phyloP scores from a whole-genome alignment of 2,888 invertebrate genomes.

The Parthenolecanium corni region DNA sequence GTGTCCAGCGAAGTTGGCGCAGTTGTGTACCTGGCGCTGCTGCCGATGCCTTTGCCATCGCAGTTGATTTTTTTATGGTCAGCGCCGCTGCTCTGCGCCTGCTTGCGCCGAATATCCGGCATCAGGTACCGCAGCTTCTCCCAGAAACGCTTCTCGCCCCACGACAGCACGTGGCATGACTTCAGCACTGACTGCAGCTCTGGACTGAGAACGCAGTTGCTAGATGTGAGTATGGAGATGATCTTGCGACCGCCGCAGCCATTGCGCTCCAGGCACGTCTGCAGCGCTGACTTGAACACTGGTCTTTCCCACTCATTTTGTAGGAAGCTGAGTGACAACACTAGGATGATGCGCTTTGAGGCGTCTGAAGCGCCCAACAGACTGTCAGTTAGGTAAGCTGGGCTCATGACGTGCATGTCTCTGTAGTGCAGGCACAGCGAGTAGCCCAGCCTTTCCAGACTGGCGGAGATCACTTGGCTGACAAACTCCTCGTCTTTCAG shows the following conservation, averaged over 20 bases:
- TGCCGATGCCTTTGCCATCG: conserved; percentile 34
- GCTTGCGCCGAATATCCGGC: conserved; percentile 50
- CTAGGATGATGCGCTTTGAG: conserved; percentile 63
- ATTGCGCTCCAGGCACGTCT: conserved; percentile 52
- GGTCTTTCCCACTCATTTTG: conserved; percentile 68
- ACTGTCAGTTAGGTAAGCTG: conserved; percentile 43
- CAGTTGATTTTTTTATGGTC: conserved; percentile 34
- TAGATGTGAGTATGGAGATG: conserved; percentile 40
- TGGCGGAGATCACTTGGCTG: conserved; percentile 73
- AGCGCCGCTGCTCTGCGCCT: conserved; percentile 32
- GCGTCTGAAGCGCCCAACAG: conserved; percentile 51
- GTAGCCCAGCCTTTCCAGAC: conserved; percentile 58
- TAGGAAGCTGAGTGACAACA: conserved; percentile 68
- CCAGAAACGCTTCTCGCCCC: conserved; percentile 75
- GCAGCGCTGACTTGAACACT: conserved; percentile 69
- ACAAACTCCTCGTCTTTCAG: conserved; percentile 87
- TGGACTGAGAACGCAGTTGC: conserved; percentile 57
- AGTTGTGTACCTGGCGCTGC: conserved; percentile 55
- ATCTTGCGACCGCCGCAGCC: conserved; percentile 45
- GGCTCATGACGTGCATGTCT: conserved; percentile 37
- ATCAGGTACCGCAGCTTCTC: conserved; percentile 63
- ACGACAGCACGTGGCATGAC: conserved; percentile 46
- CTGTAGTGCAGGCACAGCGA: conserved; percentile 47
- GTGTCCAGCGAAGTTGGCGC: conserved; percentile 49
- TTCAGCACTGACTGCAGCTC: conserved; percentile 61